phyloP scores from a whole-genome alignment of 1,140 invertebrate species.

The Ditylenchus dipsaci region DNA sequence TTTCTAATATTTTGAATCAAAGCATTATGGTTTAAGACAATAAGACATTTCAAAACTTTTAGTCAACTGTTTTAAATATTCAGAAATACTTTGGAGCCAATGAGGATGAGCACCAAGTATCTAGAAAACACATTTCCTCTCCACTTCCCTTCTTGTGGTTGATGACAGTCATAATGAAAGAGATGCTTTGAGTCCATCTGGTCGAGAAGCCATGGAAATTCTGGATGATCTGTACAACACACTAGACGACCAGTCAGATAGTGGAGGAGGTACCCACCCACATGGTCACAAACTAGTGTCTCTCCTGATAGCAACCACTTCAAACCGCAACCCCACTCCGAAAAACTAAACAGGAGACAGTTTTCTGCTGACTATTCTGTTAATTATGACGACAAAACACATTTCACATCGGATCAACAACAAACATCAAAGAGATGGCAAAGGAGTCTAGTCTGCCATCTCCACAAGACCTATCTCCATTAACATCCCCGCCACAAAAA shows the following conservation, averaged over 20 bases:
- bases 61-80: not conserved
- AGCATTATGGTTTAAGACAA: not conserved
- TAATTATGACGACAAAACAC: too few species aligned
- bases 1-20: not conserved
- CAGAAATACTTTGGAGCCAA: conserved; percentile 8
- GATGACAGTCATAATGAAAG: not conserved
- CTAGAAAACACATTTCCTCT: not conserved
- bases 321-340: not conserved
- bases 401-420: not conserved
- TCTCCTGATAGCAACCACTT: not conserved
- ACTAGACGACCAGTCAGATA: conserved; percentile 27
- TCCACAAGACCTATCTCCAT: not conserved
- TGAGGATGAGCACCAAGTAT: conserved; percentile 12
- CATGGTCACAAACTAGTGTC: not conserved
- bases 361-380: not conserved
- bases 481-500: not conserved
- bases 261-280: too few species aligned
- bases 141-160: not conserved
- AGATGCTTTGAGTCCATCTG: conserved; percentile 14
- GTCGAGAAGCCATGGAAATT: conserved; percentile 48
- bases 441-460: not conserved
- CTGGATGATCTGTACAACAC: conserved; percentile 47
- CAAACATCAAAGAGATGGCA: not conserved
- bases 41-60: not conserved
- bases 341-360: not conserved